Evolutionary conservation across 30 jellyfish, hydroid and myxozoan species (phyloP).

Genomic region (Euphysa ruthae): DNA sequence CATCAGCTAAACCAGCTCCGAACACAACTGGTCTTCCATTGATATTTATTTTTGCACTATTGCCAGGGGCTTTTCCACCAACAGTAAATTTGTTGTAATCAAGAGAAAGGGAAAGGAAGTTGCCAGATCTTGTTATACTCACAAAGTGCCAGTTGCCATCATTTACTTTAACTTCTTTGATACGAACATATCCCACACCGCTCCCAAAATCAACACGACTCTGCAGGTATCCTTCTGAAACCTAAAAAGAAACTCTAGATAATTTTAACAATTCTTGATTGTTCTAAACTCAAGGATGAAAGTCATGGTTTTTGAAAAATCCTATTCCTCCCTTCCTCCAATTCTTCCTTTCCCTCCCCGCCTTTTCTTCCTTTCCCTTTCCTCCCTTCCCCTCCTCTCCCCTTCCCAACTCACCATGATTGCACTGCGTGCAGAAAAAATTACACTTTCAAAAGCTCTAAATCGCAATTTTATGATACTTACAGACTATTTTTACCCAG

Average conservation of each 20-base stretch:
- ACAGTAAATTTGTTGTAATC: slow-evolving; percentile 52
- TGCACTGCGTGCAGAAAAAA: too few species aligned
- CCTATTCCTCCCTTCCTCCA: too few species aligned
- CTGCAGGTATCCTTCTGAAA: slow-evolving; percentile 49
- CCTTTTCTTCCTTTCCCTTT: too few species aligned
- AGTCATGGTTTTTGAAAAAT: too few species aligned
- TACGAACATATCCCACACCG: slow-evolving; percentile 56
- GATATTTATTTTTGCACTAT: slow-evolving; percentile 63
- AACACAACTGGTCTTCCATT: slow-evolving; percentile 49
- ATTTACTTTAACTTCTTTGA: slow-evolving; percentile 57
- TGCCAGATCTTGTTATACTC: slow-evolving; percentile 57
- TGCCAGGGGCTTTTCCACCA: slow-evolving; percentile 78
- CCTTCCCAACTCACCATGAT: too few species aligned
- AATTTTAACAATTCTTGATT: too few species aligned
- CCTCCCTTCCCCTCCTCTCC: too few species aligned
- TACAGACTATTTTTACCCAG: too few species aligned
- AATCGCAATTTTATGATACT: too few species aligned
- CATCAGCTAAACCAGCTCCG: slow-evolving; percentile 75
- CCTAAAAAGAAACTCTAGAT: not conserved
- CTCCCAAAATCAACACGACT: slow-evolving; percentile 86
- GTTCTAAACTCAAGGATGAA: too few species aligned
- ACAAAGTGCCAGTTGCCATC: slow-evolving; percentile 94
- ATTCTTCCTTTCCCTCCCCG: too few species aligned
- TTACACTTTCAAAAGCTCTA: too few species aligned
- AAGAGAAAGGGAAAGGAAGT: slow-evolving; percentile 50